These are phyloP conservation scores for Pocillopora verrucosa DNA, from an alignment of 64 coral and sea anemone species.

Conservation along the genomic window DNA sequence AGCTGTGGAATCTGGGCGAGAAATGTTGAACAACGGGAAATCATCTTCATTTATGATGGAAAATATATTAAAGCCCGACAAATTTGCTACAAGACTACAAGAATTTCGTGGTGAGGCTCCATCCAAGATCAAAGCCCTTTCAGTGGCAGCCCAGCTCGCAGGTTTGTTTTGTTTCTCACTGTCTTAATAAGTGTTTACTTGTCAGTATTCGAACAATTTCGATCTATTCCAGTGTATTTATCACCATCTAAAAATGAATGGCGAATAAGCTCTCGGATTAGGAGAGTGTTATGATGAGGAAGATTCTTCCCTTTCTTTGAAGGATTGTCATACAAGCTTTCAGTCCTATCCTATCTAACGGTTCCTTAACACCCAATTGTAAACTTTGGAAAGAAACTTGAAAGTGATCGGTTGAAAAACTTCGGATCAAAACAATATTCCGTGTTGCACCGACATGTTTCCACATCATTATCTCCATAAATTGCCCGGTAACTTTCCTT, in stretches of 20 bases:
- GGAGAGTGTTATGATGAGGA: not conserved
- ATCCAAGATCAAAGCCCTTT: constrained; percentile 39
- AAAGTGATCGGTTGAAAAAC: not conserved
- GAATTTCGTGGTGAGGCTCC: constrained; percentile 3
- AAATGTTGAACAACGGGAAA: not conserved
- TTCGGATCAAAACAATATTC: not conserved
- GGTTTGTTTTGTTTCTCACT: constrained; percentile 4
- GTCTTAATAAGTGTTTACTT: not conserved
- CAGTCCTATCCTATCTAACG: not conserved
- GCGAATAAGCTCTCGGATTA: not conserved
- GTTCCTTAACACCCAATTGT: not conserved
- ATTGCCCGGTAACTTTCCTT: too few relatives aligned
- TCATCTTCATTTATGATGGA: constrained; percentile 44
- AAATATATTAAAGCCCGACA: constrained; percentile 35
- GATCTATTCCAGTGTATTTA: not conserved
- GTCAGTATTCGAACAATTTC: not conserved
- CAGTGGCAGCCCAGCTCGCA: constrained; percentile 25
- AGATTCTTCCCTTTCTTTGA: not conserved
- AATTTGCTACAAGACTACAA: not conserved
- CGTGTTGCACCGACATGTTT: not conserved
- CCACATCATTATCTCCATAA: not conserved
- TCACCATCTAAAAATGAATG: not conserved
- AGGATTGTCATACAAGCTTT: not conserved
- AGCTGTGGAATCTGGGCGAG: not conserved
- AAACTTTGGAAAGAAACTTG: not conserved